Conservation (phyloP, 2,113 vertebrate species). For the Meriones unguiculatus region DNA sequence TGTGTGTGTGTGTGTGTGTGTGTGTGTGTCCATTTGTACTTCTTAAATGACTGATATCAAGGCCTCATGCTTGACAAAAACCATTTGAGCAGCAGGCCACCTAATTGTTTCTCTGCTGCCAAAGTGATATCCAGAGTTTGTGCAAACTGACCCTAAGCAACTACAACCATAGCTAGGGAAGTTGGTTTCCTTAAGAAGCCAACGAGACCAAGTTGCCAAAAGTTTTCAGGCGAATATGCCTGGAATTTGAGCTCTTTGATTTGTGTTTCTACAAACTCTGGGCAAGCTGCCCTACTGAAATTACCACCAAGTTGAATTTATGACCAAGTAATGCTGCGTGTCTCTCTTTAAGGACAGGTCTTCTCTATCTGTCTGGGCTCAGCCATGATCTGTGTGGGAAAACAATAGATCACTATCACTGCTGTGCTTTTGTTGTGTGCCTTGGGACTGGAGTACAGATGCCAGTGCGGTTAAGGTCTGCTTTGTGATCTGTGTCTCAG, state of each 20-base stretch:
- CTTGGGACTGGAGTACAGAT: background rate
- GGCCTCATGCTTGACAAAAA: slow-evolving; percentile 34
- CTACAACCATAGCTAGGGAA: background rate
- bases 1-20: background rate
- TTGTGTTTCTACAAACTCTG: slow-evolving; percentile 74
- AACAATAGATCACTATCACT: slow-evolving; percentile 60
- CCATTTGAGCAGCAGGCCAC: slow-evolving; percentile 42
- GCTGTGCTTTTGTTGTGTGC: background rate
- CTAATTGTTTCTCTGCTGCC: slow-evolving; percentile 53
- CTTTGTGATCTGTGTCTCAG: slow-evolving; percentile 64
- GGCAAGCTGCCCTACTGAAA: slow-evolving; percentile 75
- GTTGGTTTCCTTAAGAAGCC: slow-evolving; percentile 70
- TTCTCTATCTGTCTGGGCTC: slow-evolving; percentile 72
- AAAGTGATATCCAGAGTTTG: slow-evolving; percentile 49
- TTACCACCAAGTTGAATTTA: slow-evolving; percentile 79
- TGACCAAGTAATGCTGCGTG: slow-evolving; percentile 71
- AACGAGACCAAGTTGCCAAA: slow-evolving; percentile 59
- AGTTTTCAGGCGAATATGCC: slow-evolving; percentile 72
- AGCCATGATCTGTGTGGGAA: slow-evolving; percentile 70
- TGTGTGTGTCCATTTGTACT: background rate
- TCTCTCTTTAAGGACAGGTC: slow-evolving; percentile 75
- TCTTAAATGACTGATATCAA: slow-evolving; percentile 53
- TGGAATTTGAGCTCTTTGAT: slow-evolving; percentile 70
- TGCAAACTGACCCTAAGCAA: slow-evolving; percentile 57
- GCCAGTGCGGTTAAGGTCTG: slow-evolving; percentile 49